These are phyloP conservation scores for Erebia epiphron DNA, from an alignment of 2,888 invertebrate species.

Conservation along the genomic window DNA sequence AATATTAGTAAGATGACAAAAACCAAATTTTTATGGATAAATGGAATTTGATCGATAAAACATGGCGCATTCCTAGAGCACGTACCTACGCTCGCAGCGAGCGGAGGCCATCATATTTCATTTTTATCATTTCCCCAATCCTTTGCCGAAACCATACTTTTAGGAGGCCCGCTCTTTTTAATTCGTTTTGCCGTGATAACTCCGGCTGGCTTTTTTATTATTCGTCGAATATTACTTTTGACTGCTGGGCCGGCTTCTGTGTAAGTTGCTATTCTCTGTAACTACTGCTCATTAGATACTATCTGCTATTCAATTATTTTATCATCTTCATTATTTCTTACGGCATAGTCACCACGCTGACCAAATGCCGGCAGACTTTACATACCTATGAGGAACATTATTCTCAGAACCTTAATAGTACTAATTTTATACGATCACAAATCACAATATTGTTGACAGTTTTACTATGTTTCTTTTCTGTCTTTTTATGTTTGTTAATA, in stretches of 20 bases:
- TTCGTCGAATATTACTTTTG: slow-evolving; percentile 64
- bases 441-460: no score
- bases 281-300: slow-evolving; percentile 38
- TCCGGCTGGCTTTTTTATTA: slow-evolving; percentile 55
- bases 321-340: no score
- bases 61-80: slow-evolving; percentile 40
- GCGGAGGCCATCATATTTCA: slow-evolving; percentile 69
- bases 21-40: no score
- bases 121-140: slow-evolving; percentile 77
- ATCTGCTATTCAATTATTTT: not conserved
- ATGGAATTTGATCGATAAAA: slow-evolving; percentile 25
- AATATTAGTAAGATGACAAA: no score
- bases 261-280: slow-evolving; percentile 41
- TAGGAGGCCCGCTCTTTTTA: slow-evolving; percentile 63
- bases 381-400: no score
- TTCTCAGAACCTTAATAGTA: no score
- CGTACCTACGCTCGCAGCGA: slow-evolving; percentile 49
- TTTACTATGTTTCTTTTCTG: no score
- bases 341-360: no score
- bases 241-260: slow-evolving; percentile 57
- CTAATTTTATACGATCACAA: no score
- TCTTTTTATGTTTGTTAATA: no score
- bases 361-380: no score
- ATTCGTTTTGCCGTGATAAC: slow-evolving; percentile 79
- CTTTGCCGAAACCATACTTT: slow-evolving; percentile 79